Evolutionary conservation across 2,888 invertebrate species (phyloP), one percentile per base, ranked within the genome.

Genomic region (Magallana nippona): DNA sequence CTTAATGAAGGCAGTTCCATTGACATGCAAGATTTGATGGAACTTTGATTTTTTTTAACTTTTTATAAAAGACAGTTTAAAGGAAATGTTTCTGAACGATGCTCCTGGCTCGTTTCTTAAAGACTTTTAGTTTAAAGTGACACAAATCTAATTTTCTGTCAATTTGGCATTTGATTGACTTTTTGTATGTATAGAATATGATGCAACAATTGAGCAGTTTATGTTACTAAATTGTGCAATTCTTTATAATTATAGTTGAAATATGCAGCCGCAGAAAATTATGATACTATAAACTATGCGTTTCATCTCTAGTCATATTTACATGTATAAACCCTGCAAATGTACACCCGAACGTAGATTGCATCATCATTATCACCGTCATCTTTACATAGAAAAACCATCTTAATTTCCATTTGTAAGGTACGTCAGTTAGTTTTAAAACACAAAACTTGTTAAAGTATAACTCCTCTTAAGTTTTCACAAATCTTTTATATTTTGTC

Each of bases 201-300:
- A 60, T 60, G 60, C 60, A 60, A 60, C 60, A 60, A 60, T 60
- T 60, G 8, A n/a, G 44, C 44, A 60, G 17, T 60, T 60, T 60
- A 8, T 60, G 17, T 60, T 60, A 60, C 3, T n/a, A 60, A 8
- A 44, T 3, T 5, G 8, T 44, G 44, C 44, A 44, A 44, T 44
- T 44, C 8, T 27, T 27, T 2, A 27, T 27, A 27, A 27, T 27
- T 27, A 27, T 44, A 44, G 44, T 60, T 17, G 17, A 60, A 60
- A 60, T 19, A 60, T 60, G 60, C 60, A 60, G 60, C 15, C n/a
- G 15, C n/a, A 15, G 8, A 60, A 60, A 60, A 60, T 15, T 60
- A n/a, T n/a, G 17, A 2, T 60, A 44, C 44, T 44, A 44, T 44
- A 44, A 44, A 44, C 44, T 44, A 44, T 44, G 32, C 44, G 44